Evolutionary conservation across 2,888 invertebrate species (phyloP).

Genomic region (Zelleria hepariella): DNA sequence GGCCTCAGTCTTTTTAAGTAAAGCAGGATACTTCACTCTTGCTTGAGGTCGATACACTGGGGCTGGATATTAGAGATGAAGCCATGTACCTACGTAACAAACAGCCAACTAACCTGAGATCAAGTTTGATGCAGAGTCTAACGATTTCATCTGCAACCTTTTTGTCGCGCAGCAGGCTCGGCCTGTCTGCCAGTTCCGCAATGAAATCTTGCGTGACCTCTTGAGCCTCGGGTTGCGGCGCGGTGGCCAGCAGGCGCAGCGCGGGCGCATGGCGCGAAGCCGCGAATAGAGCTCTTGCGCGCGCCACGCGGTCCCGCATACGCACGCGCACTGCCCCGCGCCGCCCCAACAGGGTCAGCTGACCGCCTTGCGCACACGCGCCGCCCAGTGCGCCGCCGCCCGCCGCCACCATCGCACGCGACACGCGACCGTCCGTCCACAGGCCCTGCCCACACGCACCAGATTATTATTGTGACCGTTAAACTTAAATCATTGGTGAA

Average conservation of each 20-base stretch:
- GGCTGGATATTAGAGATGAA: too few relatives aligned
- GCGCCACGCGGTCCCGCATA: constrained; percentile 71
- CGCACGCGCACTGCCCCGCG: constrained; percentile 77
- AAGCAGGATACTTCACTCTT: too few relatives aligned
- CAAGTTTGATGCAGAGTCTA: constrained; percentile 47
- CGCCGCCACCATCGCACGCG: constrained; percentile 73
- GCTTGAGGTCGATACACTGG: too few relatives aligned
- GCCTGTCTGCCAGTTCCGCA: constrained; percentile 38
- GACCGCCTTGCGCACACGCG: constrained; percentile 61
- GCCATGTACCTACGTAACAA: too few relatives aligned
- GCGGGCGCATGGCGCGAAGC: constrained; percentile 71
- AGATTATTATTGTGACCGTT: too few relatives aligned
- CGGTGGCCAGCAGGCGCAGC: constrained; percentile 40
- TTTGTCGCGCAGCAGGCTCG: constrained; percentile 43
- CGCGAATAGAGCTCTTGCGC: constrained; percentile 69
- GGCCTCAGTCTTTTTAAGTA: too few relatives aligned
- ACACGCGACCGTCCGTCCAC: constrained; percentile 95
- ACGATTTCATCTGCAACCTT: constrained; percentile 48
- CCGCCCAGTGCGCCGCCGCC: constrained; percentile 70
- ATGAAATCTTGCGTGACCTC: constrained; percentile 37
- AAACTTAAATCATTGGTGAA: too few relatives aligned
- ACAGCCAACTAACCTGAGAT: constrained; percentile 37
- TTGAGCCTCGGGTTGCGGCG: constrained; percentile 37
- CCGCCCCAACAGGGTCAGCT: constrained; percentile 70
- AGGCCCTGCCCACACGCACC: too few relatives aligned